Base-by-base conservation (phyloP, 2,888 invertebrate genomes). In the Malacosoma neustria region DNA sequence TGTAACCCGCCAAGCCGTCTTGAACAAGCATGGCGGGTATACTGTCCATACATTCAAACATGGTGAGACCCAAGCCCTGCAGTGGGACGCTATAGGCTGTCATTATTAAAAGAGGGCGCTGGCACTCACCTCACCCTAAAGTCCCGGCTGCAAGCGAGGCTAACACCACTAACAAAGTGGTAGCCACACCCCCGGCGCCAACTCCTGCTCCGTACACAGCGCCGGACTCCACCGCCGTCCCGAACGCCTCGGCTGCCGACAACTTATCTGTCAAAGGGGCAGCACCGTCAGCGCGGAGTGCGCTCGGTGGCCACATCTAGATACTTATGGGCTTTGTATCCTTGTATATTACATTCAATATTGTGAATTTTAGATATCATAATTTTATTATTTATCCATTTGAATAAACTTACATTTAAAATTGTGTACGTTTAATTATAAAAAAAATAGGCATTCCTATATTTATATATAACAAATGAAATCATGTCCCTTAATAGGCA, bases 111-210 rank as follows among this genome's bases (percentile, higher is more conserved):
- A n/a, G n/a, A n/a, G n/a, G n/a, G n/a, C n/a, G n/a, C n/a, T n/a
- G 39, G 40, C 33, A 89, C 91, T 70, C 54, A 92, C 92, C 92
- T 92, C 91, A 92, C 92, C 92, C 92, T 61, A 92, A 87, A 51
- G 90, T 89, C 55, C 92, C 92, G 39, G 91, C 90, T 0, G 90
- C 89, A 34, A 91, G 48, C 0, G 91, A 89, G n/a, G 91, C 90
- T 31, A 90, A 54, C 22, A 92, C 73, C 1, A 89, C 91, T 14
- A 92, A 71, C 7, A 91, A 44, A 0, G 88, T 89, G 1, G 91
- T 91, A 41, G 90, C 82, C 9, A 91, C 82, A 35, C 91, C 89
- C 46, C 90, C 89, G n/a, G 89, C 88, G 4, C 87, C 85, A 0
- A 80, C 73, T 0, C 62, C 66, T 2, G 75, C 76, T 0, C 69